These are phyloP conservation scores for Saccostrea echinata DNA, from an alignment of 1,140 invertebrate species.

Conservation along the genomic window DNA sequence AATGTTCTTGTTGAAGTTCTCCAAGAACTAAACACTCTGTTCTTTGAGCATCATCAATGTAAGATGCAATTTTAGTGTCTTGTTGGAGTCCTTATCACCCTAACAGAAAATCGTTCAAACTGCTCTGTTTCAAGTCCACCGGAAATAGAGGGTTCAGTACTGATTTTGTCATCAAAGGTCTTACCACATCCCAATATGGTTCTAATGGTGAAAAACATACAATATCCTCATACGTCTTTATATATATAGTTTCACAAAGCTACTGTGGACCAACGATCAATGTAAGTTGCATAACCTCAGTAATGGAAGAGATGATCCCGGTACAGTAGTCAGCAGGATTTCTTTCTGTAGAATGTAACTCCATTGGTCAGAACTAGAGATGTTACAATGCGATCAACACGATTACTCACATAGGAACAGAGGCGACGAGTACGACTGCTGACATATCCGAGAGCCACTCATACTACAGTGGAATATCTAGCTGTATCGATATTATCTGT, in stretches of 20 bases:
- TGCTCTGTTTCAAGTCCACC: too few species aligned
- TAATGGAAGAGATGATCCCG: neutral
- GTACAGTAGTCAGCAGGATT: slow-evolving; percentile 45
- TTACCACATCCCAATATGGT: neutral
- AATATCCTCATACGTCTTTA: neutral
- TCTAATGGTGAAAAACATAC: neutral
- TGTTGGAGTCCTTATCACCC: too few species aligned
- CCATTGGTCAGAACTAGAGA: slow-evolving; percentile 32
- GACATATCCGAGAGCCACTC: slow-evolving; percentile 48
- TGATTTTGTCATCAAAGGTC: neutral
- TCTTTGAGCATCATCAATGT: too few species aligned
- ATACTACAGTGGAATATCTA: slow-evolving; percentile 33
- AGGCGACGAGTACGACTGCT: slow-evolving; percentile 26
- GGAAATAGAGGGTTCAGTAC: too few species aligned
- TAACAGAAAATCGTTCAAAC: too few species aligned
- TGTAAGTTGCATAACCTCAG: neutral
- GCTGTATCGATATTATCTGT: slow-evolving; percentile 23
- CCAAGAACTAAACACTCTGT: too few species aligned
- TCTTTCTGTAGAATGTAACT: neutral
- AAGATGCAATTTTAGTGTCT: too few species aligned
- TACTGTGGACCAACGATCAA: slow-evolving; percentile 13
- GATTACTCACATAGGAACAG: slow-evolving; percentile 48
- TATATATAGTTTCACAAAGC: neutral
- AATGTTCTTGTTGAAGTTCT: too few species aligned
- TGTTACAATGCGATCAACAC: slow-evolving; percentile 42